These are phyloP conservation scores for Struthidea cinerea DNA, from an alignment of 2,113 vertebrate species.

Conservation along the genomic window DNA sequence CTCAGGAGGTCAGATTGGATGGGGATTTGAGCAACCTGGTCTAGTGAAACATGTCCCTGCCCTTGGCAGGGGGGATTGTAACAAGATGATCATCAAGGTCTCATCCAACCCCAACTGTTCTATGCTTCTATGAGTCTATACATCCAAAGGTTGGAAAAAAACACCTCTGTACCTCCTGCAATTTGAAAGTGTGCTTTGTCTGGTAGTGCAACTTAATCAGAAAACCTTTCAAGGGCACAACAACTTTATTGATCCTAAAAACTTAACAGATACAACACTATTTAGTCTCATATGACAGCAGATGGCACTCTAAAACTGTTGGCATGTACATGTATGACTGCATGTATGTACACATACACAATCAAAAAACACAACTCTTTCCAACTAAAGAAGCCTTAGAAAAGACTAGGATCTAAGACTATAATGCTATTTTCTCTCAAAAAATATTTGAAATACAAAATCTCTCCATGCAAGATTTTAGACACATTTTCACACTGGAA, in stretches of 20 bases:
- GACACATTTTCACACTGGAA: background rate
- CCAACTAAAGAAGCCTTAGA: background rate
- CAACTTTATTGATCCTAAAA: background rate
- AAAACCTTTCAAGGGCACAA: background rate
- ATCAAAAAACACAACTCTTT: background rate
- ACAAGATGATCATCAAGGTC: background rate
- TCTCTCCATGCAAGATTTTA: background rate
- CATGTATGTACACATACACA: background rate
- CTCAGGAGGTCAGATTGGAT: background rate
- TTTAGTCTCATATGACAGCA: background rate
- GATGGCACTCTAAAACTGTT: constrained; percentile 37
- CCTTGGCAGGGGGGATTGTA: too few species aligned
- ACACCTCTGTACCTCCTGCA: rapidly evolving
- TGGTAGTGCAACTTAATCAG: background rate
- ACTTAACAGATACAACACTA: background rate
- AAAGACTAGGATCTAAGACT: background rate
- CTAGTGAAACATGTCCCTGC: background rate
- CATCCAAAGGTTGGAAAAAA: background rate
- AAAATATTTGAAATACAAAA: background rate
- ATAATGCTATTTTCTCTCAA: background rate
- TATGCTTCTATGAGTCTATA: background rate
- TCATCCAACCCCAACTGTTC: background rate
- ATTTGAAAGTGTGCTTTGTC: background rate
- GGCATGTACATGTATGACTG: background rate
- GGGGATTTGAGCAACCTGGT: background rate